These are phyloP conservation scores for Plecotus auritus DNA, from an alignment of 2,113 vertebrate genomes.

Conservation along the genomic window DNA sequence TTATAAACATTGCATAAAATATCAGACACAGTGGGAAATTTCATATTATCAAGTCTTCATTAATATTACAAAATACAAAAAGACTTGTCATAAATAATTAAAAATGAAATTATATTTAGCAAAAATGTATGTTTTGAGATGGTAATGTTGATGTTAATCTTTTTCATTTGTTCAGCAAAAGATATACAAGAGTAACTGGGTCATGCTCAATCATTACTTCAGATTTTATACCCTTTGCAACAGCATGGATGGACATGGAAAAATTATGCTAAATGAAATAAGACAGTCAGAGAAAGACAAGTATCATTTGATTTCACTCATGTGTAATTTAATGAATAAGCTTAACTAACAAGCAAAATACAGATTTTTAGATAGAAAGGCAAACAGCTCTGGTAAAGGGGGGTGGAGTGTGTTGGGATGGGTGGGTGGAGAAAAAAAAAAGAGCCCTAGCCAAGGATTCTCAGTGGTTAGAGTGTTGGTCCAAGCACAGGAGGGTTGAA, in stretches of 20 bases:
- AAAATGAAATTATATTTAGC: slow-evolving; percentile 21
- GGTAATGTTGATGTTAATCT: not conserved
- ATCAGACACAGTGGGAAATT: not conserved
- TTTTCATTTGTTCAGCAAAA: slow-evolving; percentile 17
- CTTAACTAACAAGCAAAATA: not conserved
- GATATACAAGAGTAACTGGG: not conserved
- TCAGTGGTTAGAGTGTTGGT: no score
- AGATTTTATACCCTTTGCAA: not conserved
- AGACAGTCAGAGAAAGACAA: not conserved
- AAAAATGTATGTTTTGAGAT: not conserved
- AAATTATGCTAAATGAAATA: not conserved
- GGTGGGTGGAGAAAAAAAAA: not conserved
- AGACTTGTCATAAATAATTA: not conserved
- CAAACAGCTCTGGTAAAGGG: not conserved
- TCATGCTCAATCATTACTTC: not conserved
- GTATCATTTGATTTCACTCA: not conserved
- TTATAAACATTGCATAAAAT: not conserved
- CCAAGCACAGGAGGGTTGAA: no score
- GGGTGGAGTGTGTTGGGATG: not conserved
- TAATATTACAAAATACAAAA: slow-evolving; percentile 14
- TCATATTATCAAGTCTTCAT: not conserved
- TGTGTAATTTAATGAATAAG: not conserved
- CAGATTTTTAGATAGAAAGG: not conserved
- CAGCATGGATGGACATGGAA: not conserved
- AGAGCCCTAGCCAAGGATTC: no score